Base-by-base conservation (phyloP, 2,113 vertebrate genomes). In the Platycercus adscitus region DNA sequence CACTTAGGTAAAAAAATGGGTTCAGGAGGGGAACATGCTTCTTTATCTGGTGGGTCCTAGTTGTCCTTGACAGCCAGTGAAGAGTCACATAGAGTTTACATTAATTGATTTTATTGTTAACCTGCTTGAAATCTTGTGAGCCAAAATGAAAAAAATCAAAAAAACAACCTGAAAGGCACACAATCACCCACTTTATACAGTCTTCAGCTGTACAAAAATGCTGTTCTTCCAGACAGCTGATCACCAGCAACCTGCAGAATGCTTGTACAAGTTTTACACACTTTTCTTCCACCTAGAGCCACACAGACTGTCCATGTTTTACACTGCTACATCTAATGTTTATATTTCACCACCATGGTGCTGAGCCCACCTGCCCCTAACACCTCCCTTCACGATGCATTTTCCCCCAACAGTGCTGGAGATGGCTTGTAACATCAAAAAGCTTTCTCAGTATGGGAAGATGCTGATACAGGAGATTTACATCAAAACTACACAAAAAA, bases 1-100 rank as follows among this genome's bases (percentile, higher is more conserved):
- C 24, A 53, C 47, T 49, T 28, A 82, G 52, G 72, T 88, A 87
- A 94, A 94, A 94, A 90, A 92, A 87, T 93, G 37, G 43, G 56
- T 76, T 85, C 72, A 76, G 89, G 63, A 93, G 83, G 55, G 37
- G 24, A 85, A 41, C 17, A 61, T 43, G 75, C 17, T 77, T 20
- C 68, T 89, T 91, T 68, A 63, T 84, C 68, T 50, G 35, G 29
- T 89, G 63, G 56, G 31, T 72, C 68, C 85, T 60, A 53, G 7
- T 69, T 71, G 70, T 82, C 76, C 75, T 95, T 93, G 88, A 66
- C 52, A 90, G 61, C 53, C 49, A 82, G 18, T 50, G 56, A 85
- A 91, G 89, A 92, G 75, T 73, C 44, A 58, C 8, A 3, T 69
- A 23, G 80, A 92, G 37, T 80, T 93, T 41, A 88, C 18, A 21